phyloP scores from a whole-genome alignment of 2,797 vertebrate genomes.

The Pyrocephalus nanus region DNA sequence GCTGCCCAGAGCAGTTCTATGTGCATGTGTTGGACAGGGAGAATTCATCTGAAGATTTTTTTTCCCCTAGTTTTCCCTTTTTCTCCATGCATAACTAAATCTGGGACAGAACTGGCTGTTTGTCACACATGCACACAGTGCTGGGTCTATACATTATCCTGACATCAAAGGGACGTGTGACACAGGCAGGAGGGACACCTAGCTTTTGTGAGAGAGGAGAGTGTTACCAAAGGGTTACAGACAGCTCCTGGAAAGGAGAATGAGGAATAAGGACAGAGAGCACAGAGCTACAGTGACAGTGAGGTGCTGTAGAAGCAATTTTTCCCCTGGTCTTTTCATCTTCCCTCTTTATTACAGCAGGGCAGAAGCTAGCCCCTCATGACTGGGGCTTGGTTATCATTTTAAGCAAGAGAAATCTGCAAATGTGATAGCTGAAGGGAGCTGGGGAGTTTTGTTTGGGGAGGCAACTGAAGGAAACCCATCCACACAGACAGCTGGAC shows the following conservation, averaged over 20 bases:
- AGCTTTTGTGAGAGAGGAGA: not conserved
- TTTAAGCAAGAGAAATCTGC: not conserved
- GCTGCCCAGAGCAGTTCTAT: not conserved
- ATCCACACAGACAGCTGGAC: not conserved
- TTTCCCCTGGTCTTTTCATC: not conserved
- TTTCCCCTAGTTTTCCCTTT: not conserved
- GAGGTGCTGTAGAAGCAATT: not conserved
- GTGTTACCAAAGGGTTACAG: conserved; percentile 10
- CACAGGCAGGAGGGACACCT: not conserved
- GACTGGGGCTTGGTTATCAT: not conserved
- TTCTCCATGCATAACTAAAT: not conserved
- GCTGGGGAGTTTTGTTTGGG: not conserved
- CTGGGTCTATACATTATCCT: not conserved
- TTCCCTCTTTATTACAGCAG: not conserved
- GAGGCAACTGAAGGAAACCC: not conserved
- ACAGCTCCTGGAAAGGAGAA: conserved; percentile 5
- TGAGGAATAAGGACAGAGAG: not conserved
- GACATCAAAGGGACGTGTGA: not conserved
- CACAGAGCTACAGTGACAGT: not conserved
- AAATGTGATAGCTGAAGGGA: not conserved
- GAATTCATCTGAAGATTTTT: not conserved
- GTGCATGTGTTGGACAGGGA: not conserved
- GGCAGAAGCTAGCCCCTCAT: not conserved
- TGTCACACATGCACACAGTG: not conserved
- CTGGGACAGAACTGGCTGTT: not conserved